Conservation (phyloP, 2,888 invertebrate species). For the Eurytoma adleriae region DNA sequence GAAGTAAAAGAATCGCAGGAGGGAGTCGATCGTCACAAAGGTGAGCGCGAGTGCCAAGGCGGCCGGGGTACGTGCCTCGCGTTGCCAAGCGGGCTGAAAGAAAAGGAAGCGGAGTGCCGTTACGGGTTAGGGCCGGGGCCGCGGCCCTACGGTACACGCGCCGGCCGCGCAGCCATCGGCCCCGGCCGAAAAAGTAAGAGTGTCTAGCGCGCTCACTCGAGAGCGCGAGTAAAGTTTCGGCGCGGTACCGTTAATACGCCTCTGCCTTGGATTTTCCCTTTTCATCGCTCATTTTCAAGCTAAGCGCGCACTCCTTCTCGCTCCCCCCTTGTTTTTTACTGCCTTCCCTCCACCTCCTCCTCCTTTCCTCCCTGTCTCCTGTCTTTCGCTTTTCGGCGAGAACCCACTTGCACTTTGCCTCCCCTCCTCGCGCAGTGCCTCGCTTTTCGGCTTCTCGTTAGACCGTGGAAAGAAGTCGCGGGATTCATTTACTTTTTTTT, state of each 20-base stretch:
- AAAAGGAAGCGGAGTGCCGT: conserved; percentile 40
- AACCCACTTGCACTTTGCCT: conserved; percentile 37
- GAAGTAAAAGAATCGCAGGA: no score
- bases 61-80: background rate
- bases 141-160: conserved; percentile 10
- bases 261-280: conserved; percentile 47
- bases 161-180: background rate
- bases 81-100: conserved; percentile 8
- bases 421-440: background rate
- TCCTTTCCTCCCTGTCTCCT: background rate
- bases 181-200: conserved; percentile 52
- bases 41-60: background rate
- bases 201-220: conserved; percentile 18
- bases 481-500: no score
- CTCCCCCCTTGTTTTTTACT: background rate
- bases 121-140: background rate
- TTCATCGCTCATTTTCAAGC: conserved; percentile 13
- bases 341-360: background rate
- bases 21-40: no score
- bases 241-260: conserved; percentile 36
- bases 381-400: background rate
- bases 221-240: conserved; percentile 16
- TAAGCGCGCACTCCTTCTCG: background rate
- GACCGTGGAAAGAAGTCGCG: background rate
- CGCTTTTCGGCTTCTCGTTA: conserved; percentile 6